Conservation (phyloP, 2,113 vertebrate genomes). For the Tichodroma muraria region DNA sequence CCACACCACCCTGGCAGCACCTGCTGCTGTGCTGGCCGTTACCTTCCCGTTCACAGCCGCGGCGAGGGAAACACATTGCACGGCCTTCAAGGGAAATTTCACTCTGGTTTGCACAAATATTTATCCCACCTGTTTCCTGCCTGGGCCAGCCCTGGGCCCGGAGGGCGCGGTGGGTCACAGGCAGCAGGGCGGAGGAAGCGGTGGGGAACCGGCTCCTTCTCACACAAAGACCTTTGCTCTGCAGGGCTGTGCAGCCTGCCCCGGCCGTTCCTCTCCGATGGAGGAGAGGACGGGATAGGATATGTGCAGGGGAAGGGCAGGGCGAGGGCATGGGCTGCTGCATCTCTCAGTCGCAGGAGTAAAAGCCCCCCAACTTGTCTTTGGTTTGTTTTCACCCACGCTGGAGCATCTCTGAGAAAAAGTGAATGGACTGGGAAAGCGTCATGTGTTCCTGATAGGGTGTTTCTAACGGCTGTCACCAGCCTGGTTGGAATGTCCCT, state of each 20-base stretch:
- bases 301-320: not conserved
- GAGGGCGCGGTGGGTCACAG: conserved; percentile 39
- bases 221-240: not conserved
- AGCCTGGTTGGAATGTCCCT: not conserved
- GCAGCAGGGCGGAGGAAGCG: conserved; percentile 11
- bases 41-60: not conserved
- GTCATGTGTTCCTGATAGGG: not conserved
- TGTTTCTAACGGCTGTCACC: not conserved
- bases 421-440: fast-evolving
- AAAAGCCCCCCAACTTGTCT: not conserved
- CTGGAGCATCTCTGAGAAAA: not conserved
- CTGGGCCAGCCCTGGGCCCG: not conserved
- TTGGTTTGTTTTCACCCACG: not conserved
- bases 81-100: conserved; percentile 46
- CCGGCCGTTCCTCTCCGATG: no score
- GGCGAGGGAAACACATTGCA: conserved; percentile 45
- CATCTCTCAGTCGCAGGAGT: not conserved
- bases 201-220: not conserved
- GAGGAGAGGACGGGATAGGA: not conserved
- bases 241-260: not conserved
- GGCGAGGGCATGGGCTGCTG: not conserved
- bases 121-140: conserved; percentile 64
- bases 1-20: not conserved
- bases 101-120: conserved; percentile 51
- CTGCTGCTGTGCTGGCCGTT: not conserved